A percentile compares a stretch with the other conserved stretches of the same genome.
Conservation (phyloP, 2,797 vertebrate genomes). For the Eleutherodactylus coqui region DNA sequence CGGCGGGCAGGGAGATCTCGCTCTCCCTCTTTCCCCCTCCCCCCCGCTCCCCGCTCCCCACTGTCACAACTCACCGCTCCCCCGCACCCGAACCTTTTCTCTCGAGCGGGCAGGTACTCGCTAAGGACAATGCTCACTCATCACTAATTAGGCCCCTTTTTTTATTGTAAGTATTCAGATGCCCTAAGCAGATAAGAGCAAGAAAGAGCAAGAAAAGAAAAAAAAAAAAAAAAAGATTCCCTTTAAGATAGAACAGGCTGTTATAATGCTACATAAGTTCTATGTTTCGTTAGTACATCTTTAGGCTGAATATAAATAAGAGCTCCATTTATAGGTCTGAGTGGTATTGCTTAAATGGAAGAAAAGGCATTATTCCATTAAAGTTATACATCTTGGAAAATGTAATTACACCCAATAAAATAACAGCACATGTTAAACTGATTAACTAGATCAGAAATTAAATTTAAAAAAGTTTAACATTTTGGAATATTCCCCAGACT, state of each 20-base stretch:
- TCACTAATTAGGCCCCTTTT: no score
- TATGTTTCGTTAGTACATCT: neutral
- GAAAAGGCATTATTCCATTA: neutral
- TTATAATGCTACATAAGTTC: neutral
- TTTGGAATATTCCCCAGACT: constrained; percentile 28
- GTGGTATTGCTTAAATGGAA: neutral
- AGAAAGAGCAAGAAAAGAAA: no score
- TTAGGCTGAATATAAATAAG: neutral
- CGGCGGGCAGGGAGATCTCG: no score
- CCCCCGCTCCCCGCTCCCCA: no score
- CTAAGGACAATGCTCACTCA: no score
- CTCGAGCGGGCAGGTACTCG: no score
- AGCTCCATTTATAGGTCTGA: neutral
- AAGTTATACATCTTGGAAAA: constrained; percentile 7
- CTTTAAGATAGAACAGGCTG: neutral
- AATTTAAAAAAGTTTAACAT: neutral
- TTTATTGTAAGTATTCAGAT: no score
- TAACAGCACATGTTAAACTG: neutral
- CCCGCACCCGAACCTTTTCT: no score
- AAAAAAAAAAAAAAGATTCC: no score
- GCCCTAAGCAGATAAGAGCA: no score
- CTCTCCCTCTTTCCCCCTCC: no score
- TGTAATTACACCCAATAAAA: constrained; percentile 13
- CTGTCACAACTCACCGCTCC: no score
- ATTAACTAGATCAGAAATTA: constrained; percentile 22